Evolutionary conservation across 2,797 vertebrate genomes (phyloP), one percentile per base, ranked within the genome.

Genomic region (Microchirus variegatus): DNA sequence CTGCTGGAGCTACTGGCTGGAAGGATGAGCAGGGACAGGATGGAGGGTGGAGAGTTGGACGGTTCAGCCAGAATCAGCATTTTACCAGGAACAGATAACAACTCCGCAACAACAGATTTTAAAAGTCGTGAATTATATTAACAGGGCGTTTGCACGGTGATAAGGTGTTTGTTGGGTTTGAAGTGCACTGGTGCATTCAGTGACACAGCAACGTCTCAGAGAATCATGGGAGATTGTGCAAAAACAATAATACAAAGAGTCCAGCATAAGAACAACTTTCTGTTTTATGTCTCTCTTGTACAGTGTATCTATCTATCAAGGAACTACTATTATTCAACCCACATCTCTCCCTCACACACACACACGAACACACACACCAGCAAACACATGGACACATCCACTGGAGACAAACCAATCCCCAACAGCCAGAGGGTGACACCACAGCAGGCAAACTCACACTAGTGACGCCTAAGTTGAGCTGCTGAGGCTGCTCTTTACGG

Each of bases 1-100:
- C 91, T 91, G 91, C 90, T 88, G 91, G 85, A 89, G 77, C 83
- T 86, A 80, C 82, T 86, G 89, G 83, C 82, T 87, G 82, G 80
- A 63, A 72, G 64, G 74, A 53, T 17, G 41, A 69, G 5, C 22
- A 12, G 9, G 13, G 61, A 22, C 17, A 17, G 45, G 47, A n/a
- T 22, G 9, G 59, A 43, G 59, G 42, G 50, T 51, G 56, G 51
- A 62, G 69, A 78, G 63, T 63, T 70, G 70, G 80, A 82, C 81
- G 81, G 63, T 83, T 85, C 73, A 78, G 81, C 70, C 83, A 84
- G 88, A 88, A 90, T 84, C 73, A 63, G 67, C 65, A 67, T 78
- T 80, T 81, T 75, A 77, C 71, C 67, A 53, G 59, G 61, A 62
- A 73, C 47, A 50, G 46, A 81, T 52, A 68, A 67, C 75, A 77